Base-by-base conservation (phyloP, 2,888 invertebrate genomes). In the Rhorus exstirpatorius region DNA sequence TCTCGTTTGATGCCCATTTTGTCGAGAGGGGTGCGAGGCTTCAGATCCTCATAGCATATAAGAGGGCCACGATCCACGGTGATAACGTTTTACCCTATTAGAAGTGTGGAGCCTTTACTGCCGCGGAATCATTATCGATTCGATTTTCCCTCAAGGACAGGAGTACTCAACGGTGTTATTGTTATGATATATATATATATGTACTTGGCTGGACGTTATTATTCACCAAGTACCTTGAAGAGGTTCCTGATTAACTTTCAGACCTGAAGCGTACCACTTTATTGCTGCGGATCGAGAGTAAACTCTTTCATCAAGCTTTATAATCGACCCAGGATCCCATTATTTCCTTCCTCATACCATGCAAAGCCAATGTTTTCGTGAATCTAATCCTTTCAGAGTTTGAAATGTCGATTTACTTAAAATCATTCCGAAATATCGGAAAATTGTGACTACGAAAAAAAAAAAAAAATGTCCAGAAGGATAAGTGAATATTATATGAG, bases 101-200 rank as follows among this genome's bases (percentile, higher is more conserved):
- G 49, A 65, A 55, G 49, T 24, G 14, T 31, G 21, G 17, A 31
- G 49, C 38, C 26, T 41, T 38, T 24, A 14, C 31, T 46, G 38
- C n/a, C n/a, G 55, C 1, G 24, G 17, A 53, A 67, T 76, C 67
- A 83, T 83, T 79, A 79, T 83, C 71, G 76, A 72, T 71, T 71
- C 76, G 76, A 76, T 83, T 71, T 71, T 83, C 70, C 53, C 55
- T 63, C 49, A 17, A 72, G 75, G 26, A 31, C 31, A 31, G 58
- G 10, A 53, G 63, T 70, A 72, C 71, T 65, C 26, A 35, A 55
- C 53, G 63, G 35, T 71, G 38, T n/a, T n/a, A n/a, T n/a, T n/a
- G n/a, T n/a, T 53, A 41, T 26, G 12, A 49, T 12, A 4, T 10
- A 12, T 21, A 35, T 24, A 53, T 68, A 68, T 41, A 12, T 19